Evolutionary conservation across 2,888 invertebrate species (phyloP).

Genomic region (Sussaba pulchella): DNA sequence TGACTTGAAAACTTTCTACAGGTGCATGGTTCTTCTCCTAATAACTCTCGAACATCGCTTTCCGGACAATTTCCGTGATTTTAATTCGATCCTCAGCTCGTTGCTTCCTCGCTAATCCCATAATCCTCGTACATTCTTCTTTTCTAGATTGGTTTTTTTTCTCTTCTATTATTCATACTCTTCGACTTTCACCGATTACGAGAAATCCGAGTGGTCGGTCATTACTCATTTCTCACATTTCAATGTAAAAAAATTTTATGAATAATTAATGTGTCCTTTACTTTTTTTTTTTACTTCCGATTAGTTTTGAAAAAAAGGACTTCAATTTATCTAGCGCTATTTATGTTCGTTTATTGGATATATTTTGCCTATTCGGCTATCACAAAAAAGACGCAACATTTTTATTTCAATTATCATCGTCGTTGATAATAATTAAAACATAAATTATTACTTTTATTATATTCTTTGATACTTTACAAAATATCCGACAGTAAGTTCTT

Average conservation of each 20-base stretch:
- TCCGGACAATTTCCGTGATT: constrained; percentile 45
- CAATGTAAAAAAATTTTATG: too few relatives aligned
- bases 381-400: too few relatives aligned
- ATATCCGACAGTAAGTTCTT: too few relatives aligned
- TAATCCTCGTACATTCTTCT: not conserved
- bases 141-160: not conserved
- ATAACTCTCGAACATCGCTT: constrained; percentile 27
- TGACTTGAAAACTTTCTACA: constrained; percentile 51
- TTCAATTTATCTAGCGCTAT: too few relatives aligned
- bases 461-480: not conserved
- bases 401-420: too few relatives aligned
- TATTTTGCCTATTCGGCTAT: too few relatives aligned
- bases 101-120: not conserved
- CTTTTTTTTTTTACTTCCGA: too few relatives aligned
- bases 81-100: not conserved
- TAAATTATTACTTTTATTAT: too few relatives aligned
- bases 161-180: not conserved
- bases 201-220: not conserved
- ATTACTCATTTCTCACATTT: not conserved
- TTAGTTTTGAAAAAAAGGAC: too few relatives aligned
- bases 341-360: too few relatives aligned
- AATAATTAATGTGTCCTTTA: too few relatives aligned
- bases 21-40: constrained; percentile 39
- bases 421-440: too few relatives aligned
- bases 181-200: constrained; percentile 9